Percentiles rank a stretch among this genome's conserved stretches.
phyloP scores from a whole-genome alignment of 2,888 invertebrate species.

The Lycocerus yunnanus region DNA sequence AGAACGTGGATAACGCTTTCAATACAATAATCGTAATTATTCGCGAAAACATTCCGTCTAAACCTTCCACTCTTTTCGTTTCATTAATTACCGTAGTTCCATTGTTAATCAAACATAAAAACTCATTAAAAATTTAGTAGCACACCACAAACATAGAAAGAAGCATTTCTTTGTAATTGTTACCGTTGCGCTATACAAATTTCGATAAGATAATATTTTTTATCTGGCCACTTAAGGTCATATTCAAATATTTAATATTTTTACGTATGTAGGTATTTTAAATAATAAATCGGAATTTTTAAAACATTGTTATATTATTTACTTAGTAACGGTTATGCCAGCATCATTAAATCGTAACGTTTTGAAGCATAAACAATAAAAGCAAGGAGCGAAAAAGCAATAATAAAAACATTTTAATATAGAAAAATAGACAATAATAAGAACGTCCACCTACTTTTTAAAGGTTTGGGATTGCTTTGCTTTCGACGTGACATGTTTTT shows the following conservation, averaged over 20 bases:
- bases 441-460: conserved; percentile 79
- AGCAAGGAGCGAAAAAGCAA: not conserved
- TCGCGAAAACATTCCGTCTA: not conserved
- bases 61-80: not conserved
- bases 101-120: not conserved
- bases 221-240: not conserved
- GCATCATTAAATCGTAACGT: not conserved
- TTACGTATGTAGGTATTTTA: not conserved
- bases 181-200: not conserved
- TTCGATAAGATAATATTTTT: not conserved
- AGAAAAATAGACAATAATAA: not conserved
- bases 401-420: not conserved
- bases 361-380: not conserved
- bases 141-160: not conserved
- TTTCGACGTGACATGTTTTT: conserved; percentile 86
- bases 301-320: not conserved
- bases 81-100: not conserved
- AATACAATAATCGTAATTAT: conserved; percentile 1
- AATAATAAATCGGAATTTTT: no score
- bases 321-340: not conserved
- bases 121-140: not conserved
- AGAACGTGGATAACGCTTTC: not conserved
- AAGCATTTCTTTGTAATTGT: not conserved
- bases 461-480: conserved; percentile 94
- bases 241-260: not conserved